Percentiles rank a stretch among this genome's conserved stretches.
Evolutionary conservation across 2,888 invertebrate species (phyloP).

Genomic region (Drosophila diplacantha): DNA sequence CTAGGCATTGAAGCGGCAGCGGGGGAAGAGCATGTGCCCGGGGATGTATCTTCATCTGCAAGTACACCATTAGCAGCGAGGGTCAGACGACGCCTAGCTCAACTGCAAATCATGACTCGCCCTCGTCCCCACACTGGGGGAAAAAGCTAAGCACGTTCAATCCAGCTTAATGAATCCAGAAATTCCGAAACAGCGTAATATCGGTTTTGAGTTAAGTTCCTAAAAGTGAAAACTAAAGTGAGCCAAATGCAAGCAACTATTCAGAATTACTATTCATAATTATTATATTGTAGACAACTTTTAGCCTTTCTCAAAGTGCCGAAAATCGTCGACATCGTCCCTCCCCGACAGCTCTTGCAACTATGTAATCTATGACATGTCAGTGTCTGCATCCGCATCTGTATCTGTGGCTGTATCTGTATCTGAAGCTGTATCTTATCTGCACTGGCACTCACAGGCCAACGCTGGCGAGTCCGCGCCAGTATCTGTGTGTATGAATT

Average conservation of each 20-base stretch:
- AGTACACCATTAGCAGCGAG: too few relatives aligned
- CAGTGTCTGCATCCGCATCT: slow-evolving; percentile 38
- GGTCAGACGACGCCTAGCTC: slow-evolving; percentile 7
- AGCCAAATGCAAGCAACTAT: not conserved
- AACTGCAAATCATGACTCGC: slow-evolving; percentile 54
- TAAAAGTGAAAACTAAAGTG: too few relatives aligned
- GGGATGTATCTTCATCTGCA: too few relatives aligned
- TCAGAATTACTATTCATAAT: not conserved
- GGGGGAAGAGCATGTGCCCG: not conserved
- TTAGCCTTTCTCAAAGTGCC: slow-evolving; percentile 10
- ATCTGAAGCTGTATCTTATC: slow-evolving; percentile 40
- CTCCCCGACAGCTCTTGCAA: slow-evolving; percentile 39
- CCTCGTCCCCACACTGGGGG: slow-evolving; percentile 3
- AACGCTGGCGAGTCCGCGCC: slow-evolving; percentile 22
- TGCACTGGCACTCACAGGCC: slow-evolving; percentile 8
- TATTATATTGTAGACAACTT: not conserved
- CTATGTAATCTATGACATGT: slow-evolving; percentile 65
- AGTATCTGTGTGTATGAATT: slow-evolving; percentile 22
- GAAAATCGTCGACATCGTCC: slow-evolving; percentile 14
- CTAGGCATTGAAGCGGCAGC: not conserved
- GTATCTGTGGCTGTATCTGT: slow-evolving; percentile 38
- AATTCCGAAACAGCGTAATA: not conserved
- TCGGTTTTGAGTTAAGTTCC: not conserved
- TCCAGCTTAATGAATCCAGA: not conserved
- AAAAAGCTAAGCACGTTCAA: not conserved